These are phyloP conservation scores for Peromyscus attwateri DNA, from an alignment of 2,797 vertebrate species.

Conservation along the genomic window DNA sequence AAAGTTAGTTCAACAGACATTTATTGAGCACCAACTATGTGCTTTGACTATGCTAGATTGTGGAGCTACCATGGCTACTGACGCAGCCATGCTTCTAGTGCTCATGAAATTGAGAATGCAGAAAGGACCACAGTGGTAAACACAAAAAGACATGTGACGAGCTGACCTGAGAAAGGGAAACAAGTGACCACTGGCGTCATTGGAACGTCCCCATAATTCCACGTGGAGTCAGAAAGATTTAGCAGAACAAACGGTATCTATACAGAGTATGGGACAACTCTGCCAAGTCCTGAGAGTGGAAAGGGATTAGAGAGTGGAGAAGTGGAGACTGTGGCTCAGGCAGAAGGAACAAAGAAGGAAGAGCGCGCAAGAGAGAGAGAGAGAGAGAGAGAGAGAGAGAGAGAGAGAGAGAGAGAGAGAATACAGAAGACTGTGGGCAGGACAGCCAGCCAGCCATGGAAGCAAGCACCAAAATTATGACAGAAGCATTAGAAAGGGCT, in stretches of 20 bases:
- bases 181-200: not conserved
- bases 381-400: not conserved
- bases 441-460: not conserved
- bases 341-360: not conserved
- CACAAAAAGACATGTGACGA: not conserved
- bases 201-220: not conserved
- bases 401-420: not conserved
- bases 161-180: not conserved
- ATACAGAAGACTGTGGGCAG: not conserved
- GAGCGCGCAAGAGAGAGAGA: not conserved
- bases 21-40: not conserved
- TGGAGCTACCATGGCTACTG: not conserved
- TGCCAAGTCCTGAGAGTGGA: not conserved
- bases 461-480: not conserved
- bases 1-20: slow-evolving; percentile 12
- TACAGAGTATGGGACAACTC: not conserved
- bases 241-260: not conserved
- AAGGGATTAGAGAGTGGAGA: not conserved
- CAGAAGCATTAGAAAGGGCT: not conserved
- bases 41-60: not conserved
- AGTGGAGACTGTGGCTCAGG: not conserved
- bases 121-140: not conserved
- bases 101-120: not conserved
- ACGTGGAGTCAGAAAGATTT: not conserved
- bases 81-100: not conserved